These are phyloP conservation scores for Hetaerina titia DNA, from an alignment of 2,888 invertebrate species.

Conservation along the genomic window DNA sequence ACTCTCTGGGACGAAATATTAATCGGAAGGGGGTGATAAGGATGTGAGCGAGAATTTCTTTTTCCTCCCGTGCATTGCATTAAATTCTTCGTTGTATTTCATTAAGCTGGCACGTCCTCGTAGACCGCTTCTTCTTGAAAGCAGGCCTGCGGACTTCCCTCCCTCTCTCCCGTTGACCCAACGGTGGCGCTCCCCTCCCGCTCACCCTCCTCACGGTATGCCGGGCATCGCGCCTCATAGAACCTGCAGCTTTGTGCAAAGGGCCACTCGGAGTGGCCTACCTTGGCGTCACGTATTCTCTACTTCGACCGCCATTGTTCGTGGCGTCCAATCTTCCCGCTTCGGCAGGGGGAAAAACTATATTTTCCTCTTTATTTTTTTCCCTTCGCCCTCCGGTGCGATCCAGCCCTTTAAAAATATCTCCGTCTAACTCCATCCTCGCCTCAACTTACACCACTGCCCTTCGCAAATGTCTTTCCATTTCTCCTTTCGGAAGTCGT, in stretches of 20 bases:
- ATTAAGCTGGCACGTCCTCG: background rate
- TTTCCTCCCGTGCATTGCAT: background rate
- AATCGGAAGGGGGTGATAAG: background rate
- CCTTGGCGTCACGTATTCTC: conserved; percentile 40
- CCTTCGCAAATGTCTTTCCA: too few relatives aligned
- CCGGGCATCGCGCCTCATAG: background rate
- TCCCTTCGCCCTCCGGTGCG: background rate
- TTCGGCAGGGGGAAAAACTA: background rate
- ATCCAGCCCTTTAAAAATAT: background rate
- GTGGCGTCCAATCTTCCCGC: background rate
- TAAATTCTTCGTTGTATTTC: conserved; percentile 12
- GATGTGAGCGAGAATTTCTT: background rate
- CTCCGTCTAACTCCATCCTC: background rate
- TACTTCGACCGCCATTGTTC: background rate
- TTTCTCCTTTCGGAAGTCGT: too few relatives aligned
- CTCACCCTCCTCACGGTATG: background rate
- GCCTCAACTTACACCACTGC: background rate
- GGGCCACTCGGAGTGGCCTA: conserved; percentile 31
- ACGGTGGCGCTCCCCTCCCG: background rate
- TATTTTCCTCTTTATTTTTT: background rate
- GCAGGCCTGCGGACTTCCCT: background rate
- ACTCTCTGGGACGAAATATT: background rate
- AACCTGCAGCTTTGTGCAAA: background rate
- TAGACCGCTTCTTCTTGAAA: background rate
- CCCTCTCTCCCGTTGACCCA: background rate